A percentile compares a stretch with the other conserved stretches of the same genome.
phyloP scores from a whole-genome alignment of 2,113 vertebrate species.

The Protobothrops mucrosquamatus region DNA sequence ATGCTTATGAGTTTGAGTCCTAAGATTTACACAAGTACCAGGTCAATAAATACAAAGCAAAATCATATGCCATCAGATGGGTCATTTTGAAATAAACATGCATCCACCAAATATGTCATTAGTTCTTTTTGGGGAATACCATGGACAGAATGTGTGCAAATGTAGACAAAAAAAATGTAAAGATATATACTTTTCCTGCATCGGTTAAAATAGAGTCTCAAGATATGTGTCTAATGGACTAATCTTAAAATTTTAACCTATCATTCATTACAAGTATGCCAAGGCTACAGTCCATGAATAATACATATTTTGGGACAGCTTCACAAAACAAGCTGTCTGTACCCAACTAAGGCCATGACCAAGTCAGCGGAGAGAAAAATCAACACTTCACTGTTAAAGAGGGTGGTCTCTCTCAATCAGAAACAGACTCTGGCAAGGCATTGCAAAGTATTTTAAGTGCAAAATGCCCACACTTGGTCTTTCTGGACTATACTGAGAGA shows the following conservation, averaged over 20 bases:
- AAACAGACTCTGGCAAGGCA: conserved; percentile 43
- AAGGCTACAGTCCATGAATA: conserved; percentile 54
- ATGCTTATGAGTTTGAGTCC: not conserved
- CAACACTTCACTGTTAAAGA: conserved; percentile 24
- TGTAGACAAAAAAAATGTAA: conserved; percentile 51
- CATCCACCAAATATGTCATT: conserved; percentile 21
- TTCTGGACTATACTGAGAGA: conserved; percentile 16
- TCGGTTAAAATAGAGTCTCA: conserved; percentile 44
- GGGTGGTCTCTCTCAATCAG: not conserved
- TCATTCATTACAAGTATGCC: conserved; percentile 54
- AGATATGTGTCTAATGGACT: conserved; percentile 49
- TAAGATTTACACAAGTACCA: not conserved
- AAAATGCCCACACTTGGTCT: conserved; percentile 31
- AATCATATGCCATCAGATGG: not conserved
- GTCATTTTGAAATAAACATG: not conserved
- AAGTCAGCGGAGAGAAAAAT: conserved; percentile 38
- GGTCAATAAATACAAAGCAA: not conserved
- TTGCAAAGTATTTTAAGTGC: conserved; percentile 31
- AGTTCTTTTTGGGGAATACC: conserved; percentile 35
- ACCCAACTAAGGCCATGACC: conserved; percentile 53
- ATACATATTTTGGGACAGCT: conserved; percentile 54
- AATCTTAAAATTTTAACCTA: conserved; percentile 54
- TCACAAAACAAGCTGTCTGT: conserved; percentile 58
- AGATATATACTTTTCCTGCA: conserved; percentile 43
- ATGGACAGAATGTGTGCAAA: conserved; percentile 40